Conservation (phyloP, 2,797 vertebrate genomes). For the Percopsis omiscomaycus region DNA sequence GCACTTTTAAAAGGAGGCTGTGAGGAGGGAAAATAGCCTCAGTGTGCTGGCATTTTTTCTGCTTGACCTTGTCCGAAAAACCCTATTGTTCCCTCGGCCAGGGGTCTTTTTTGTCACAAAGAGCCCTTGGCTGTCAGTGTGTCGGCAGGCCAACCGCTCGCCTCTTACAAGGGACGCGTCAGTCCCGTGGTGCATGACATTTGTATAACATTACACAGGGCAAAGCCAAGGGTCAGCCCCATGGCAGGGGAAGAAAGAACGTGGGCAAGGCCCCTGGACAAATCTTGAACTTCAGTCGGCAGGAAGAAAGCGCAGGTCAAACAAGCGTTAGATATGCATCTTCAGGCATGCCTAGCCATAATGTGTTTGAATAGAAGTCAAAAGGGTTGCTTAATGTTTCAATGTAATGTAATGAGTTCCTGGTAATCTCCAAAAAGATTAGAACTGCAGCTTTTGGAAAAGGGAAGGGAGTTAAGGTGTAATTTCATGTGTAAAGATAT, state of each 20-base stretch:
- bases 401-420: conserved; percentile 22
- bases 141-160: conserved; percentile 34
- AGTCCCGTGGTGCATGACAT: conserved; percentile 58
- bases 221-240: conserved; percentile 50
- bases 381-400: conserved; percentile 33
- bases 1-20: conserved; percentile 11
- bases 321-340: conserved; percentile 60
- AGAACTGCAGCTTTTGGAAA: too few species aligned
- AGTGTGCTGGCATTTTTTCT: conserved; percentile 14
- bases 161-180: conserved; percentile 45
- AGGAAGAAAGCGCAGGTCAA: conserved; percentile 59
- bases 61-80: conserved; percentile 40
- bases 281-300: conserved; percentile 64
- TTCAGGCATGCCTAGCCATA: conserved; percentile 39
- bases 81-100: conserved; percentile 42
- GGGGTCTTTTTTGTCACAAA: conserved; percentile 51
- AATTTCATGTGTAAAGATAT: too few species aligned
- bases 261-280: conserved; percentile 47
- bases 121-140: conserved; percentile 32
- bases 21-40: conserved; percentile 9
- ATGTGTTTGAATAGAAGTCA: conserved; percentile 39
- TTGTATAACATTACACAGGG: conserved; percentile 69
- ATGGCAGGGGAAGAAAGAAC: conserved; percentile 44
- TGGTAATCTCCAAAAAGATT: conserved; percentile 17
- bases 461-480: too few species aligned